phyloP scores from a whole-genome alignment of 1,140 invertebrate genomes.

The Papilio helenus region DNA sequence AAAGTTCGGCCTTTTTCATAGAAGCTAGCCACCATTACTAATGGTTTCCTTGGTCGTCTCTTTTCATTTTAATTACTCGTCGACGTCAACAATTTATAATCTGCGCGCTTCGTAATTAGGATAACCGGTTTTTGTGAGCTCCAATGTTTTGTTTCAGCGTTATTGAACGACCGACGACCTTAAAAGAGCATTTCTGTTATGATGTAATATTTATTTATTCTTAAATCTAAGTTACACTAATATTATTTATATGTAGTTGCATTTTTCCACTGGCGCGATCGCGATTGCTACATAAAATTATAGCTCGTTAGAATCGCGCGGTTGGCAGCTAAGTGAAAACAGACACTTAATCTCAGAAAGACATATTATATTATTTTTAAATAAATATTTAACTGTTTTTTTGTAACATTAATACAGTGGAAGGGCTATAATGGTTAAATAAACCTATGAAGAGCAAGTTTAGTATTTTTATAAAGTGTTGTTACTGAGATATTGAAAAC shows the following conservation, averaged over 20 bases:
- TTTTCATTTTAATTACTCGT: slow-evolving; percentile 26
- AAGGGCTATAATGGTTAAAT: not conserved
- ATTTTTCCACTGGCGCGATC: not conserved
- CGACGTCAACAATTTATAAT: slow-evolving; percentile 3
- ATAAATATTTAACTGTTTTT: not conserved
- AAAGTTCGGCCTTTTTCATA: slow-evolving; percentile 18
- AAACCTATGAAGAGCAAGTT: not conserved
- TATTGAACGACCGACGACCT: slow-evolving; percentile 4
- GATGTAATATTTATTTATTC: not conserved
- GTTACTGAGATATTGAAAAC: not conserved
- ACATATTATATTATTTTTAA: not conserved
- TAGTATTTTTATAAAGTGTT: not conserved
- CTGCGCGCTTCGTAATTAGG: not conserved
- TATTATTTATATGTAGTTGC: too few relatives aligned
- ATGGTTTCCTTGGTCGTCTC: slow-evolving; percentile 25
- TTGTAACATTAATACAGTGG: not conserved
- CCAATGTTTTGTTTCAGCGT: slow-evolving; percentile 14
- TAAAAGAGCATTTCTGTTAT: not conserved
- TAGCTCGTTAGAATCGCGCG: not conserved
- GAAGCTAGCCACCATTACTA: slow-evolving; percentile 22
- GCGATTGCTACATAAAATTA: too few relatives aligned
- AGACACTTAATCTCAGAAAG: not conserved
- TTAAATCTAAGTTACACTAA: not conserved
- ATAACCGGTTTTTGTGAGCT: slow-evolving; percentile 28
- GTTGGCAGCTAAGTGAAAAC: not conserved